These are phyloP conservation scores for Tetragnatha versicolor DNA, from an alignment of 1,140 invertebrate species.

Conservation along the genomic window DNA sequence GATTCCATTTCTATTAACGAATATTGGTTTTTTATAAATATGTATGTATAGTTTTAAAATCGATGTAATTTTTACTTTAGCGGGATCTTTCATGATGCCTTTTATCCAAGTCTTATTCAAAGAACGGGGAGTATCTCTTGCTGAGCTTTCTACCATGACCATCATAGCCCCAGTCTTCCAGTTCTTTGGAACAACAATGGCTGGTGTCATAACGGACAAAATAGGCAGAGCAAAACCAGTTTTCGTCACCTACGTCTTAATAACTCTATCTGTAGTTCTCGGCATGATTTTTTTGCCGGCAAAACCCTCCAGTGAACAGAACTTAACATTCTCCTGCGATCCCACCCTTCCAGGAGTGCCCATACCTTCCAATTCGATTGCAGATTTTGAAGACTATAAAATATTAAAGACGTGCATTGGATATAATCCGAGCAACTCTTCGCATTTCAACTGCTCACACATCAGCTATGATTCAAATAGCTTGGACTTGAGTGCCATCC, in stretches of 20 bases:
- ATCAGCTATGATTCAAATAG: not conserved
- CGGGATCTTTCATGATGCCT: not conserved
- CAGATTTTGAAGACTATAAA: not conserved
- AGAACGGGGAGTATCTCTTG: not conserved
- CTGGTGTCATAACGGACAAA: not conserved
- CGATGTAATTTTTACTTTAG: no score
- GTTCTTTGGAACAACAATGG: not conserved
- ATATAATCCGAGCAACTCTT: not conserved
- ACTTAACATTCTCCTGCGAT: no score
- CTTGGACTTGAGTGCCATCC: not conserved
- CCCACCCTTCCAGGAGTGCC: no score
- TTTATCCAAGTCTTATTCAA: not conserved
- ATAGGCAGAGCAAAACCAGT: not conserved
- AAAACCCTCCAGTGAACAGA: no score
- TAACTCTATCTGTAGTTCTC: not conserved
- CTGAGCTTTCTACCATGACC: not conserved
- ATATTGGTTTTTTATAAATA: no score
- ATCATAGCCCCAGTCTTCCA: not conserved
- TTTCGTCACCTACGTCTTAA: not conserved
- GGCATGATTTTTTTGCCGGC: not conserved
- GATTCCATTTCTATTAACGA: no score
- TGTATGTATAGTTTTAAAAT: no score
- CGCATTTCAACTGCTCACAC: not conserved
- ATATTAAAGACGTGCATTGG: not conserved
- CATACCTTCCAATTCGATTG: not conserved